Evolutionary conservation across 2,113 vertebrate genomes (phyloP), one percentile per base, ranked within the genome.

Genomic region (Amphilophus citrinellus): DNA sequence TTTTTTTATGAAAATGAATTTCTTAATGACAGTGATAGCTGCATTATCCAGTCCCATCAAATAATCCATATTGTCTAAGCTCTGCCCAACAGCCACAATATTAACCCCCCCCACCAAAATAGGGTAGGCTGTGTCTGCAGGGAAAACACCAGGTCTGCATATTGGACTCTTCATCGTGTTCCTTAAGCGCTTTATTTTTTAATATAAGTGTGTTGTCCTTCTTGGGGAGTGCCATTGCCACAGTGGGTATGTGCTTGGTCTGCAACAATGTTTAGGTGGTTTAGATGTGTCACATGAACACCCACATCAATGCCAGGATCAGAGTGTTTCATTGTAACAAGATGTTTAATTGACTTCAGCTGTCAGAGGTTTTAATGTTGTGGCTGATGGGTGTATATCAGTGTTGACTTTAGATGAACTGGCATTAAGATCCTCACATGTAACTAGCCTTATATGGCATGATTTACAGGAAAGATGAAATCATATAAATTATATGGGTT

Each of bases 331-430:
- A 71, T 32, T 27, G 2, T 71, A 32, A 18, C 11, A 20, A 71
- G 10, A 73, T 73, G 27, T 73, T 53, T 32, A 56, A 35, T 32
- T 73, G 10, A 11, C 68, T 56, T 73, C 47, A 73, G 10, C 2
- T 35, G 27, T 35, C 68, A 73, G 27, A 20, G 66, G 27, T 73
- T 73, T 73, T 73, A 2, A 73, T n/a, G 27, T 27, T 73, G 30
- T 73, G 68, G 47, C 68, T 56, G 47, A 56, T 35, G 13, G 68
- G 68, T 56, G n/a, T 32, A 32, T 27, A 35, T 59, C 39, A 35
- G 56, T 35, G 60, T 78, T 57, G 30, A 50, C 39, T 4, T 65
- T 58, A 79, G n/a, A 80, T 22, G 50, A 68, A 35, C 47, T 83
- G 58, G 59, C 47, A 18, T 65, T 42, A 32, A 15, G 20, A 53